These are phyloP conservation scores for Trissolcus japonicus DNA, from an alignment of 2,888 invertebrate genomes.

Conservation along the genomic window DNA sequence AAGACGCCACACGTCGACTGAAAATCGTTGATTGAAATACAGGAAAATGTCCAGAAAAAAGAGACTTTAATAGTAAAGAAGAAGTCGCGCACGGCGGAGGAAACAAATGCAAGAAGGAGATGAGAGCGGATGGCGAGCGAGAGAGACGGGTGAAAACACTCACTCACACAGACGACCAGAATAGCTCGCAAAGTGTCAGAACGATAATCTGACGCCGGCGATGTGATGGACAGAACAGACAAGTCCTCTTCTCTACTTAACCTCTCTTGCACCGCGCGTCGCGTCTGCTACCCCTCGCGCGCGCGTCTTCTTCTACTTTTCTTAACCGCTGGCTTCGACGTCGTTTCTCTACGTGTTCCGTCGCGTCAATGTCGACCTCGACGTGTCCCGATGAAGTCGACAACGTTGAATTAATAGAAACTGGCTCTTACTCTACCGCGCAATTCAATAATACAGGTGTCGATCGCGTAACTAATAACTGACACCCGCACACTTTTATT, in stretches of 20 bases:
- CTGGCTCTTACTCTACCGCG: constrained; percentile 38
- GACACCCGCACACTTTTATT: constrained; percentile 24
- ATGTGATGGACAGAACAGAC: constrained; percentile 71
- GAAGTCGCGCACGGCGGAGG: constrained; percentile 26
- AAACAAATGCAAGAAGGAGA: constrained; percentile 33
- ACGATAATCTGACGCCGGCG: constrained; percentile 76
- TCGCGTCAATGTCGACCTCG: constrained; percentile 51
- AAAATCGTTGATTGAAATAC: constrained; percentile 39
- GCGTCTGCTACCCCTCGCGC: constrained; percentile 53
- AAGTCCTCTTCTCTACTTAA: constrained; percentile 61
- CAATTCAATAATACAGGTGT: constrained; percentile 49
- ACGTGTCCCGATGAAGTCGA: constrained; percentile 53
- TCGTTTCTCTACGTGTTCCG: constrained; percentile 53
- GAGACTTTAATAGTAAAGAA: constrained; percentile 50
- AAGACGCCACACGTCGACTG: constrained; percentile 25
- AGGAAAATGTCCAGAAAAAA: constrained; percentile 55
- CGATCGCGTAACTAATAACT: constrained; percentile 41
- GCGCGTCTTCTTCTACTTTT: constrained; percentile 49
- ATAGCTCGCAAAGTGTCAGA: constrained; percentile 77
- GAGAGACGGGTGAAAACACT: constrained; percentile 46
- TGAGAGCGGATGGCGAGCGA: constrained; percentile 10
- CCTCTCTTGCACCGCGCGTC: constrained; percentile 59
- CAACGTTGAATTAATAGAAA: constrained; percentile 54
- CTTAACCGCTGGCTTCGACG: constrained; percentile 56
- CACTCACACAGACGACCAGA: constrained; percentile 67